These are phyloP conservation scores for Holacanthus passer DNA, from an alignment of 2,113 vertebrate genomes.

Conservation along the genomic window DNA sequence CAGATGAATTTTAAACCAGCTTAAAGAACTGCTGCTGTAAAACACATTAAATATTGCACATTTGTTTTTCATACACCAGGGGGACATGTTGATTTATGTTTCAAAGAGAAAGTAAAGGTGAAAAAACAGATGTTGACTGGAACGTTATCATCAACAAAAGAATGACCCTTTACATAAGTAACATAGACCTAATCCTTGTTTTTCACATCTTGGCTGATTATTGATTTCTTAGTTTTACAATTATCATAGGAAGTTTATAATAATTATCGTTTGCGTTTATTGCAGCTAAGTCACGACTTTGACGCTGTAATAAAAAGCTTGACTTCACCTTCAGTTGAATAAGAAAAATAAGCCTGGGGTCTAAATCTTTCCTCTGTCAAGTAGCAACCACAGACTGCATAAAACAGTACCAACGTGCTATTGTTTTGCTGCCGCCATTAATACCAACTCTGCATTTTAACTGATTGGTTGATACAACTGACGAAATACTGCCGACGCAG, in stretches of 20 bases:
- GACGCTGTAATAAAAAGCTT: background rate
- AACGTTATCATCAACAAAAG: background rate
- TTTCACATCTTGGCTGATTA: too few species aligned
- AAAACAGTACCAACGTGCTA: constrained; percentile 44
- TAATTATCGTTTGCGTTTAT: too few species aligned
- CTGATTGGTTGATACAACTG: constrained; percentile 53
- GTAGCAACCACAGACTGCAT: too few species aligned
- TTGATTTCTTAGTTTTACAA: background rate
- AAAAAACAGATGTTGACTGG: background rate
- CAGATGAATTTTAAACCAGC: too few species aligned
- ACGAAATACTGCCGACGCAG: constrained; percentile 26
- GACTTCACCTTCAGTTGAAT: background rate
- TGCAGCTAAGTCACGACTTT: background rate
- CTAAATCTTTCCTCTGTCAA: background rate
- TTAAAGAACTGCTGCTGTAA: too few species aligned
- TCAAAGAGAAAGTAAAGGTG: background rate
- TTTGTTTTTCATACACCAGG: background rate
- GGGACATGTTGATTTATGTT: background rate
- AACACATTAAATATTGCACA: background rate
- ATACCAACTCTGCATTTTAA: background rate
- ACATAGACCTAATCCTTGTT: too few species aligned
- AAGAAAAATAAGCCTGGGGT: background rate
- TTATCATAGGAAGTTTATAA: background rate
- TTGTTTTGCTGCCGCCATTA: constrained; percentile 57
- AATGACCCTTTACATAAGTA: background rate